Base-by-base conservation (phyloP, 2,113 vertebrate species). In the Aegithalos caudatus region DNA sequence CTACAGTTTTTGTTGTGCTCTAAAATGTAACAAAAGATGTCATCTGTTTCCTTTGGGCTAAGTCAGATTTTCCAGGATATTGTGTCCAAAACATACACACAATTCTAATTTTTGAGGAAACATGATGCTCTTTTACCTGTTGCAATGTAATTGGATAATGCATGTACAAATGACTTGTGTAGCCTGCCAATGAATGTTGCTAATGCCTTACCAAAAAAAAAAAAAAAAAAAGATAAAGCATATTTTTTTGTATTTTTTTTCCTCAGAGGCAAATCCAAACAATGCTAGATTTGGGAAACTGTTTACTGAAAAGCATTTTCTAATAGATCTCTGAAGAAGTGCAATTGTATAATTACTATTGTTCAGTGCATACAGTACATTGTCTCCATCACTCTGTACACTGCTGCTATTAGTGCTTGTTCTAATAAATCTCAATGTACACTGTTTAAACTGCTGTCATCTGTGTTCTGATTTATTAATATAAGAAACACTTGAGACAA, bases 331-430 rank as follows among this genome's bases (percentile, higher is more conserved):
- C 98, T 98, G 97, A 98, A 95, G 80, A 98, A 99, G 98, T 99
- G 98, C 98, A 99, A 98, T 98, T 99, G 98, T 98, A 98, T 97
- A 98, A 98, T 97, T 97, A 92, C 74, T 96, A 79, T 93, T 95
- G 90, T 96, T 96, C 94, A 92, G 92, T 95, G 96, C 97, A 97
- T 95, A 97, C 88, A 98, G 98, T 95, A 94, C 95, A 80, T 94
- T 96, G 98, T 98, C 98, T 98, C 97, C 98, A 99, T 98, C 98
- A 98, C 98, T 96, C 97, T 97, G 95, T 96, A 96, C 94, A 94
- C 96, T 98, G 98, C 98, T 99, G 98, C 99, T 99, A 98, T 97
- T 98, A 98, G 98, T 98, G 98, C 98, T 99, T 98, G 98, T 99
- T 99, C 98, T 97, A 99, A 98, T 99, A 99, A 98, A 99, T 94